Evolutionary conservation across 2,113 vertebrate species (phyloP).

Genomic region (Junco hyemalis): DNA sequence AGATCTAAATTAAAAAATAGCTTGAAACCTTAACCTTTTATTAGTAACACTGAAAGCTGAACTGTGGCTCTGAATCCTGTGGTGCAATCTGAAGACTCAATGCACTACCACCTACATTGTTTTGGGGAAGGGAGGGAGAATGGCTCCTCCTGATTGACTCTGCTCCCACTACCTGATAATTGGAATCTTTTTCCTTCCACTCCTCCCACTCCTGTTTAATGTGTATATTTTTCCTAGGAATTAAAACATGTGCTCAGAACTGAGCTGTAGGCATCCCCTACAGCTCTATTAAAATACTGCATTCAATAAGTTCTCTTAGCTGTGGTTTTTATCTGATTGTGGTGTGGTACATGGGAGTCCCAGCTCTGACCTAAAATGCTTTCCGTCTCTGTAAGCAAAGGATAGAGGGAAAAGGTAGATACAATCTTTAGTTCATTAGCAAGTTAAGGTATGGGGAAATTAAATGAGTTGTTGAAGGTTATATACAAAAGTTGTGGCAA

Average conservation of each 20-base stretch:
- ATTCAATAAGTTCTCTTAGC: background rate
- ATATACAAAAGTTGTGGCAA: background rate
- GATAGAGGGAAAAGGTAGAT: background rate
- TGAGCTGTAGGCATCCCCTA: constrained; percentile 42
- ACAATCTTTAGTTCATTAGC: background rate
- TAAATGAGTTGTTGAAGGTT: background rate
- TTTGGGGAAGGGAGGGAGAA: background rate
- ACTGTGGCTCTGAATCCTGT: background rate
- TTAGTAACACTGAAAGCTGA: constrained; percentile 47
- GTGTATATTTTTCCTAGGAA: background rate
- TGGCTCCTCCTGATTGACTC: constrained; percentile 23
- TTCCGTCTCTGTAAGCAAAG: background rate
- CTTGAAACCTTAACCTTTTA: constrained; percentile 77
- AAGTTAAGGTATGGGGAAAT: background rate
- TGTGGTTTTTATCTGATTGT: background rate
- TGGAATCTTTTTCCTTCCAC: background rate
- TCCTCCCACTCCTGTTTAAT: background rate
- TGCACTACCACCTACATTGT: background rate
- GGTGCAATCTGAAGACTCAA: background rate
- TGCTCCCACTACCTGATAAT: constrained; percentile 16
- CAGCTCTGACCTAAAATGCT: background rate
- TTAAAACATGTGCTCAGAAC: background rate
- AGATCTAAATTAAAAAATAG: constrained; percentile 78
- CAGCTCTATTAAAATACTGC: constrained; percentile 24
- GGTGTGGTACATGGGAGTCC: background rate